A percentile compares a stretch with the other conserved stretches of the same genome.
Conservation (phyloP, 30 jellyfish, hydroid and myxozoan genomes). For the Aurelia sp. region DNA sequence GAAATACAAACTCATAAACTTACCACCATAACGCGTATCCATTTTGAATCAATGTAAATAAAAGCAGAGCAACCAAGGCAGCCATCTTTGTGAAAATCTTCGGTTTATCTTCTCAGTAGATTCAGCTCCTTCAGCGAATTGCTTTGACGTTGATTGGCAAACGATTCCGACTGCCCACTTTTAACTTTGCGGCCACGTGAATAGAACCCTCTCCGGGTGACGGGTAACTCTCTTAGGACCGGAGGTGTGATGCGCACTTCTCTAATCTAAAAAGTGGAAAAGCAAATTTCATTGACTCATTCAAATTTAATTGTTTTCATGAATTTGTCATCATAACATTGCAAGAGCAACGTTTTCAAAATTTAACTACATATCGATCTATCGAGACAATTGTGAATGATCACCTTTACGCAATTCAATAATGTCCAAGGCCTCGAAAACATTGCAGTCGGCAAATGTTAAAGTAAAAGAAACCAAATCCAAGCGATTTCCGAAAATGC, state of each 20-base stretch:
- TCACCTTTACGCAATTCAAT: background rate
- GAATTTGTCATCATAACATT: background rate
- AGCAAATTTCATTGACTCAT: conserved; percentile 29
- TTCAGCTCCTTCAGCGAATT: conserved; percentile 4
- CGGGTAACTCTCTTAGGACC: conserved; percentile 43
- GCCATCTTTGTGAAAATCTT: conserved; percentile 25
- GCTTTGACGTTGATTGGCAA: conserved; percentile 21
- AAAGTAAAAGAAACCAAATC: conserved; percentile 32
- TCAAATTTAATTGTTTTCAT: background rate
- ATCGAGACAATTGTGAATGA: conserved; percentile 24
- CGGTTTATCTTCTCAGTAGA: background rate
- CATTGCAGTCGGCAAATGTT: conserved; percentile 55
- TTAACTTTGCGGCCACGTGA: conserved; percentile 12
- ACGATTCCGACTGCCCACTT: conserved; percentile 38
- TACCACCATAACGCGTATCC: conserved; percentile 71
- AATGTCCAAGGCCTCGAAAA: background rate
- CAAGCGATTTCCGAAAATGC: conserved; percentile 54
- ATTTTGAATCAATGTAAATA: conserved; percentile 21
- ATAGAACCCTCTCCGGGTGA: conserved; percentile 31
- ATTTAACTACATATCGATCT: conserved; percentile 29
- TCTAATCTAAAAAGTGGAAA: conserved; percentile 38
- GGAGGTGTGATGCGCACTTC: conserved; percentile 27
- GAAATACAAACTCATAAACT: background rate
- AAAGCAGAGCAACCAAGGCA: background rate
- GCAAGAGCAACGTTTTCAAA: conserved; percentile 25